These are phyloP conservation scores for Bradypodion ventrale DNA, from an alignment of 2,797 vertebrate genomes.

Conservation along the genomic window DNA sequence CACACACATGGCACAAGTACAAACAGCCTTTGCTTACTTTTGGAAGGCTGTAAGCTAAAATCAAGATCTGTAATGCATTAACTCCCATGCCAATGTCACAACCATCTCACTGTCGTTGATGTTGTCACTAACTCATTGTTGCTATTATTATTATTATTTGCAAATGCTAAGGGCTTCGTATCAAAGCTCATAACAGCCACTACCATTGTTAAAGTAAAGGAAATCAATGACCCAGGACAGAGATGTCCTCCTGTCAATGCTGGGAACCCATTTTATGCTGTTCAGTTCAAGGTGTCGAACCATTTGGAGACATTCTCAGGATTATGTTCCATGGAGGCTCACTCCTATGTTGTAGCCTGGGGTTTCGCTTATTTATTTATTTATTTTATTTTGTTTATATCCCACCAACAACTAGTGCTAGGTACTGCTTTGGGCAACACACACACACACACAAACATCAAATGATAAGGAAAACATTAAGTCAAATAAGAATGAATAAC, in stretches of 20 bases:
- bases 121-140: not conserved
- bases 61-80: not conserved
- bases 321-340: not conserved
- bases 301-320: not conserved
- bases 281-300: not conserved
- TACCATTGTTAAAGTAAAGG: not conserved
- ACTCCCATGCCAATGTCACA: not conserved
- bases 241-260: not conserved
- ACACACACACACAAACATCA: too few relatives aligned
- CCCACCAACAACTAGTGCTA: too few relatives aligned
- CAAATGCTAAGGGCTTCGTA: not conserved
- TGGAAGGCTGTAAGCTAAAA: not conserved
- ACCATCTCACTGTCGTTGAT: not conserved
- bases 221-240: not conserved
- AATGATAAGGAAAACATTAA: too few relatives aligned
- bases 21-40: not conserved
- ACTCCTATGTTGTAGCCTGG: not conserved
- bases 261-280: not conserved
- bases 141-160: not conserved
- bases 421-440: too few relatives aligned
- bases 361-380: too few relatives aligned
- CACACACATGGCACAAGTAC: not conserved
- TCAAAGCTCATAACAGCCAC: not conserved
- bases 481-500: too few relatives aligned
- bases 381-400: too few relatives aligned